phyloP scores from a whole-genome alignment of 2,797 vertebrate genomes.

The Pelobates cultripes region DNA sequence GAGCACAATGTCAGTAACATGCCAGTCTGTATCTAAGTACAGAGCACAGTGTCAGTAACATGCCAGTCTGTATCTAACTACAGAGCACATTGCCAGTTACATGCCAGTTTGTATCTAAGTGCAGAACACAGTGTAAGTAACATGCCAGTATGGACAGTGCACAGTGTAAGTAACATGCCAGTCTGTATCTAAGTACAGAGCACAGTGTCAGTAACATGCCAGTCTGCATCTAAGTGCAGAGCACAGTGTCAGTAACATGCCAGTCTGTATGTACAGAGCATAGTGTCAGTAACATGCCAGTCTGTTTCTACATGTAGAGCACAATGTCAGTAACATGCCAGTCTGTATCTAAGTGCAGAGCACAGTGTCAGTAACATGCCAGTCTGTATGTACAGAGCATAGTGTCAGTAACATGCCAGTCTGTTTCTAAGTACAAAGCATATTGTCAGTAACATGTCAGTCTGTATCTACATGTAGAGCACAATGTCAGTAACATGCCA shows the following conservation, averaged over 20 bases:
- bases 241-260: no score
- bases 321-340: no score
- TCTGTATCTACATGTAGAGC: background rate
- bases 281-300: no score
- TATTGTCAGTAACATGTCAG: background rate
- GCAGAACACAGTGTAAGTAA: background rate
- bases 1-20: background rate
- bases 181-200: no score
- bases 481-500: background rate
- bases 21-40: background rate
- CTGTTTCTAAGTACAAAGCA: background rate
- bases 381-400: background rate
- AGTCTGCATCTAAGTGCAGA: no score
- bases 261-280: no score
- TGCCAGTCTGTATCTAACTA: background rate
- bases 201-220: no score
- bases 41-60: background rate
- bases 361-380: no score
- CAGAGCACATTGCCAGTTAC: background rate
- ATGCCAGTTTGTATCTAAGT: background rate
- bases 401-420: background rate
- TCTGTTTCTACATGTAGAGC: no score
- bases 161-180: no score
- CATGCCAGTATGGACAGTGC: background rate
- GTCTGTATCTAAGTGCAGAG: no score